These are phyloP conservation scores for Drosophila pallidifrons DNA, from an alignment of 1,140 invertebrate species.

Conservation along the genomic window DNA sequence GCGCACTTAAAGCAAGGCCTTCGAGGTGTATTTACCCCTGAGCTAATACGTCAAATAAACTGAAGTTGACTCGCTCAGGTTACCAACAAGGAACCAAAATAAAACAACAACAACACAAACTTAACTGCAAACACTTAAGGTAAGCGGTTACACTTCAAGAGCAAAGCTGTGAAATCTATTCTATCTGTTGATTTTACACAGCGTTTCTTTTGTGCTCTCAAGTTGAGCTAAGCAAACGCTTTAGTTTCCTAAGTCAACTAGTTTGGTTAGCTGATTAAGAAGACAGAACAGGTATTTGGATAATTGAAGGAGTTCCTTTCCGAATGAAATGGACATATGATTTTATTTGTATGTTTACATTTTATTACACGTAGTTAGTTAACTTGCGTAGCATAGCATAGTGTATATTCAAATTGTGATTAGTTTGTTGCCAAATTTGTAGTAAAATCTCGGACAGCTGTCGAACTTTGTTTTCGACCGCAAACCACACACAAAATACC, in stretches of 20 bases:
- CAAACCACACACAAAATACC: too few relatives aligned
- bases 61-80: not conserved
- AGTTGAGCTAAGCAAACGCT: not conserved
- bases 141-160: not conserved
- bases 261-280: not conserved
- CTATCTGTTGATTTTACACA: not conserved
- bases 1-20: not conserved
- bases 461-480: too few relatives aligned
- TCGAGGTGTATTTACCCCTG: not conserved
- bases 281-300: not conserved
- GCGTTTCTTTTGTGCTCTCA: not conserved
- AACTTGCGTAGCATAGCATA: too few relatives aligned
- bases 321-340: too few relatives aligned
- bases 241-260: not conserved
- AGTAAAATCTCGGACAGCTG: too few relatives aligned
- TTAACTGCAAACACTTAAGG: not conserved
- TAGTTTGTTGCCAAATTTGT: too few relatives aligned
- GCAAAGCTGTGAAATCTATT: not conserved
- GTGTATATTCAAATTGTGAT: too few relatives aligned
- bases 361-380: too few relatives aligned
- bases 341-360: too few relatives aligned
- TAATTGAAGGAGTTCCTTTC: not conserved
- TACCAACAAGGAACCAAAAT: not conserved
- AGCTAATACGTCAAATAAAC: conserved; percentile 8
- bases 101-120: not conserved